These are phyloP conservation scores for Corythaixoides concolor DNA, from an alignment of 2,113 vertebrate genomes.

Conservation along the genomic window DNA sequence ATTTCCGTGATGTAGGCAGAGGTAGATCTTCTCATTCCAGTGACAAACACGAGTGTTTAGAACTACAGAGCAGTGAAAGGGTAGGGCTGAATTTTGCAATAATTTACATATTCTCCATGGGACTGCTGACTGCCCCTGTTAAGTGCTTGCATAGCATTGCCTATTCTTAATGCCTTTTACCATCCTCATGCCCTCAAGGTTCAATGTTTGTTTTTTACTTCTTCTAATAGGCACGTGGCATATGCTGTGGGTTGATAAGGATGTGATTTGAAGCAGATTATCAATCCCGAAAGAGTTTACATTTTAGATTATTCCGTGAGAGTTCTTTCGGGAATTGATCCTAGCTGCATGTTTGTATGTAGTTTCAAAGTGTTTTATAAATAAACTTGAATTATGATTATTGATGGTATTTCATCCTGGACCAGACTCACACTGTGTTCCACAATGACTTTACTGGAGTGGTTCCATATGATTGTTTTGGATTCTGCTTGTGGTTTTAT, in stretches of 20 bases:
- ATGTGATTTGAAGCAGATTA: neutral
- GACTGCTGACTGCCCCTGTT: neutral
- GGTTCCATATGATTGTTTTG: neutral
- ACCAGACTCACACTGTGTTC: neutral
- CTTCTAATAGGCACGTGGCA: neutral
- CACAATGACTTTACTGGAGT: neutral
- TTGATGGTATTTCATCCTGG: neutral
- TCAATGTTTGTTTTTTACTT: neutral
- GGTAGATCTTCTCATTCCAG: neutral
- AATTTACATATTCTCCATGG: neutral
- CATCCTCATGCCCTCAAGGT: neutral
- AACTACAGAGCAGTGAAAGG: neutral
- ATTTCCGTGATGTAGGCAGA: neutral
- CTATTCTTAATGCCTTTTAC: neutral
- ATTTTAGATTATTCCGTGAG: neutral
- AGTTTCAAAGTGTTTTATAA: neutral
- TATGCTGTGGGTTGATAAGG: neutral
- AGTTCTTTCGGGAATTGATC: neutral
- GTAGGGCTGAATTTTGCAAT: neutral
- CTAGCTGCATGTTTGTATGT: neutral
- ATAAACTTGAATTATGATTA: neutral
- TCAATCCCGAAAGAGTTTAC: neutral
- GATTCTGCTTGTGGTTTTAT: neutral
- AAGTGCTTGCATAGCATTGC: neutral
- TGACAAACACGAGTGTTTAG: neutral